phyloP scores from a whole-genome alignment of 2,888 invertebrate genomes.

The Limnephilus marmoratus region DNA sequence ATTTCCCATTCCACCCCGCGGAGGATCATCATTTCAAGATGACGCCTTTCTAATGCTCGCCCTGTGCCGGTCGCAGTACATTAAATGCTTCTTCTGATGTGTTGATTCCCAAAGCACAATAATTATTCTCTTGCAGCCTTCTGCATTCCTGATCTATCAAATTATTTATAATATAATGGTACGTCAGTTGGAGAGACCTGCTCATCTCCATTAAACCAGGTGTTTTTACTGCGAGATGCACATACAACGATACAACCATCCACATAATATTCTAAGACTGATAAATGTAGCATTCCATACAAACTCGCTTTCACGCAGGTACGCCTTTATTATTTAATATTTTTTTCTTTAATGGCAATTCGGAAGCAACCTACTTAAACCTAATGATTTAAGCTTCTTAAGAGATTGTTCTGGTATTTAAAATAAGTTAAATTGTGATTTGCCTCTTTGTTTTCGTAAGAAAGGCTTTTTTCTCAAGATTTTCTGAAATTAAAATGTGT shows the following conservation, averaged over 20 bases:
- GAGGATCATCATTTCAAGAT: neutral
- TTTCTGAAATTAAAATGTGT: neutral
- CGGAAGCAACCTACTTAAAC: neutral
- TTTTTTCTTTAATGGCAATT: neutral
- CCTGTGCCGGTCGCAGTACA: neutral
- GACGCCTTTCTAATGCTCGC: neutral
- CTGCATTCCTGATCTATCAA: slow-evolving; percentile 56
- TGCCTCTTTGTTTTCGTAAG: neutral
- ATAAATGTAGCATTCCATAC: slow-evolving; percentile 2
- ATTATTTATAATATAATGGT: slow-evolving; percentile 53
- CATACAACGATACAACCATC: neutral
- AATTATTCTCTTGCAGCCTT: neutral
- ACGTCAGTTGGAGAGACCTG: slow-evolving; percentile 37
- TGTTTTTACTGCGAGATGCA: neutral
- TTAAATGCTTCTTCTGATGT: slow-evolving; percentile 53
- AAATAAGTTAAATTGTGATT: neutral
- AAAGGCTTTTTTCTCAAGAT: neutral
- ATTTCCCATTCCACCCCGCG: neutral
- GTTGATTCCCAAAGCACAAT: slow-evolving; percentile 40
- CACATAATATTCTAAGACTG: neutral
- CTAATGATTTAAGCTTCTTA: neutral
- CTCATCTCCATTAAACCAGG: slow-evolving; percentile 43
- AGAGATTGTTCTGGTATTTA: neutral
- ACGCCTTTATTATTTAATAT: neutral
- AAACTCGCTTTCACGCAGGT: neutral